Base-by-base conservation (phyloP, 1,140 invertebrate species). In the Cherax destructor region DNA sequence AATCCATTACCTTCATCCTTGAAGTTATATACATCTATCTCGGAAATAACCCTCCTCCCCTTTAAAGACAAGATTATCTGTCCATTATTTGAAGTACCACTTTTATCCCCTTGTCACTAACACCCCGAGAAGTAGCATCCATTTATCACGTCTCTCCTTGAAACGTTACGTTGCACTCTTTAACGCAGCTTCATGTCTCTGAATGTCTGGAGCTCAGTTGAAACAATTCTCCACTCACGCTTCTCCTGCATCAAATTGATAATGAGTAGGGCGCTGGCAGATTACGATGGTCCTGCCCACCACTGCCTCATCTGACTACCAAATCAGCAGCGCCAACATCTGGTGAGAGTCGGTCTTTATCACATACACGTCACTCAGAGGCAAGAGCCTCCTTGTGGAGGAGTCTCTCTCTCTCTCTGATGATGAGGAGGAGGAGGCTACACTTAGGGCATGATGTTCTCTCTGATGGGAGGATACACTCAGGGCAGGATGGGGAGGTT, bases 291-390 rank as follows among this genome's bases (percentile, higher is more conserved):
- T 83, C 79, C 78, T 76, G 80, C 79, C 79, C 88, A 76, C 87
- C 79, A 30, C 79, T 30, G 80, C 81, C 88, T 90, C 88, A 90
- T 90, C 80, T 90, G 88, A 90, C 88, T 90, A 90, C 61, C 88
- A 90, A 90, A 90, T 90, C 47, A 88, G 77, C 56, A 52, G 21
- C 49, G 83, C 47, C 65, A 85, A 41, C 83, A 74, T 47, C 83
- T 49, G 10, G 61, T 85, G 83, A 6, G 47, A 85, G 83, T 85
- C 83, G 18, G 47, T 18, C 50, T 30, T 85, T 65, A 85, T 85
- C 50, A 41, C 30, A 16, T n/a, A 41, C 7, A 85, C 65, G 83
- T 85, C 83, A 85, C 83, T 85, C 83, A 85, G 6, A 3, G n/a
- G 61, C 16, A n/a, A 59, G 10, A 41, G 21, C 9, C 56, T 59